A percentile compares a stretch with the other conserved stretches of the same genome.
These are phyloP conservation scores for Andricus grossulariae DNA, from an alignment of 1,140 invertebrate genomes.

Conservation along the genomic window DNA sequence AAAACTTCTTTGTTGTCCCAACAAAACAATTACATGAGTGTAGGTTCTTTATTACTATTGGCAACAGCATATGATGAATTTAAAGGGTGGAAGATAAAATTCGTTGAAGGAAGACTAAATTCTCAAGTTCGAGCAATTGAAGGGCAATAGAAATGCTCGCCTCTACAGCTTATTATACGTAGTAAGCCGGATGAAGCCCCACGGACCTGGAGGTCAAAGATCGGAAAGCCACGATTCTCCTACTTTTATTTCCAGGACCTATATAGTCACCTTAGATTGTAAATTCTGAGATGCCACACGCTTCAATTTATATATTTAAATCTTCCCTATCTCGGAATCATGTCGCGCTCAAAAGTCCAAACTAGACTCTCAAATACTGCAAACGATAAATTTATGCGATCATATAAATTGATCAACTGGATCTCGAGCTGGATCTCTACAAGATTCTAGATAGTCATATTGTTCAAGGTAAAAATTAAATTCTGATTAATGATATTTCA, in stretches of 20 bases:
- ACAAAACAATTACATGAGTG: too few relatives aligned
- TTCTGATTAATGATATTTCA: too few relatives aligned
- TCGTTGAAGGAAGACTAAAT: not conserved
- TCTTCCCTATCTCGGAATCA: not conserved
- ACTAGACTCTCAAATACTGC: constrained; percentile 7
- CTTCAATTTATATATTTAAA: constrained; percentile 12
- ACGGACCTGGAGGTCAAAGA: not conserved
- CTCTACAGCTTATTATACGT: not conserved
- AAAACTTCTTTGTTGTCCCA: too few relatives aligned
- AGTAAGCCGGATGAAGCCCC: not conserved
- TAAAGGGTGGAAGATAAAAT: not conserved
- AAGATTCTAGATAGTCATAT: too few relatives aligned
- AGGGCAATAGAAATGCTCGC: constrained; percentile 9
- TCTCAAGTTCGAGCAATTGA: not conserved
- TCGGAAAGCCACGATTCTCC: not conserved
- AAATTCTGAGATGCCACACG: not conserved
- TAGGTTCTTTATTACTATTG: too few relatives aligned
- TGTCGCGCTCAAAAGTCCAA: not conserved
- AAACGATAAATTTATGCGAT: constrained; percentile 18
- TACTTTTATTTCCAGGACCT: constrained; percentile 4
- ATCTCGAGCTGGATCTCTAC: not conserved
- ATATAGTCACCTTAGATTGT: not conserved
- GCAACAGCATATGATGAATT: not conserved
- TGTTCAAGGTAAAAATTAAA: too few relatives aligned
- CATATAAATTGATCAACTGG: constrained; percentile 10